Conservation (phyloP, 2,113 vertebrate genomes). For the Syrmaticus mikado region DNA sequence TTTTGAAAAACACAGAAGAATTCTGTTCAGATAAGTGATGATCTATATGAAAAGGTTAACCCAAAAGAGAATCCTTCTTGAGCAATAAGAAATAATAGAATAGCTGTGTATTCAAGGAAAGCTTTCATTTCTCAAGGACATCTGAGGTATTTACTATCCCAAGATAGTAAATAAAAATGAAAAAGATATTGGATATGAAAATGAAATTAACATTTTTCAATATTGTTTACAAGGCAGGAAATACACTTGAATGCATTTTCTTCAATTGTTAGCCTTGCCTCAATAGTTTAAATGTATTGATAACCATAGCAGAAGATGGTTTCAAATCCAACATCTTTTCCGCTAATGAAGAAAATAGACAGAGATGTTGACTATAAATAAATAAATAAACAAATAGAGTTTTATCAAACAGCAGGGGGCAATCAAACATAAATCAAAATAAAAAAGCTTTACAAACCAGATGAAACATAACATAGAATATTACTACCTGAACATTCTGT, state of each 20-base stretch:
- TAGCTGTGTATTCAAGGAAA: background rate
- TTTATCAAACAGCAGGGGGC: slow-evolving; percentile 68
- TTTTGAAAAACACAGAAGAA: background rate
- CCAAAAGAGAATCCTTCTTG: background rate
- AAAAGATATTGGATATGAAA: background rate
- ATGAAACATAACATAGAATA: slow-evolving; percentile 31
- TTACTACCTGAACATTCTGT: slow-evolving; percentile 19
- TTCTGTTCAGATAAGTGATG: background rate
- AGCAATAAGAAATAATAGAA: background rate
- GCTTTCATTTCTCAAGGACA: background rate
- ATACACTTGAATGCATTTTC: background rate
- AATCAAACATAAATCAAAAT: slow-evolving; percentile 72
- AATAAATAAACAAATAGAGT: background rate
- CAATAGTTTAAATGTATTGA: background rate
- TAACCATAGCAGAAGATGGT: background rate
- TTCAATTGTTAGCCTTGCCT: background rate
- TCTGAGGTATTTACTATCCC: background rate
- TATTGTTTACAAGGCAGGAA: background rate
- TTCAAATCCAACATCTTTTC: background rate
- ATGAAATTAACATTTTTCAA: background rate
- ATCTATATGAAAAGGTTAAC: background rate
- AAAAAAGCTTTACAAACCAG: slow-evolving; percentile 8
- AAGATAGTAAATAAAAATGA: background rate
- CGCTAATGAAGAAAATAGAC: background rate
- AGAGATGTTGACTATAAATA: background rate